Evolutionary conservation across 1,140 invertebrate species (phyloP), one percentile per base, ranked within the genome.

Genomic region (Polyergus mexicanus): DNA sequence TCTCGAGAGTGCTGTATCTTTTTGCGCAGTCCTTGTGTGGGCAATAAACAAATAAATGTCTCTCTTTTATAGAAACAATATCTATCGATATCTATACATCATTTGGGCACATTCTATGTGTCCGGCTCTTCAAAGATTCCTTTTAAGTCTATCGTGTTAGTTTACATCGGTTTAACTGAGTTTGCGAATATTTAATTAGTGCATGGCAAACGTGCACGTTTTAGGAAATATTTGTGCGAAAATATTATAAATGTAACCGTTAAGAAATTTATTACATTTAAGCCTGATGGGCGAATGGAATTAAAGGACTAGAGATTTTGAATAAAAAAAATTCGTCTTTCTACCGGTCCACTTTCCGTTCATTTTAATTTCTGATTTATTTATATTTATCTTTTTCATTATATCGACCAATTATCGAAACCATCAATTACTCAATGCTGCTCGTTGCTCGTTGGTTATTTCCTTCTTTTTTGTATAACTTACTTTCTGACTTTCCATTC

Each of bases 21-120:
- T 74, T 44, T 83, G 44, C 13, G 25, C 22, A 74, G 19, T 38
- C 44, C 44, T 72, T 25, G n/a, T 25, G 13, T 83, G 54, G 19
- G n/a, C 38, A 28, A 16, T 44, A 35, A 74, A 72, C 35, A 60
- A 69, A 72, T 11, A 44, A 32, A 35, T 10, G 22, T 19, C 47
- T 19, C 47, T 69, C 22, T 56, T 44, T 62, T 19, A 71, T 22
- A 60, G 54, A 72, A 81, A 72, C 7, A 25, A 0, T 71, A 56
- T 80, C 63, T 72, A 47, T 47, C 47, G 35, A 47, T 74, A 35
- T 44, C 25, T 69, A 81, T 63, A 74, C 38, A 83, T 74, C 11
- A 19, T 22, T 81, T 60, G 8, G 22, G 28, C 44, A 58, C 54
- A 83, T 25, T 60, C 8, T 35, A 41, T 44, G 41, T 44, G 13